Conservation (phyloP, 1,140 invertebrate genomes). For the Proctacanthus coquilletti region DNA sequence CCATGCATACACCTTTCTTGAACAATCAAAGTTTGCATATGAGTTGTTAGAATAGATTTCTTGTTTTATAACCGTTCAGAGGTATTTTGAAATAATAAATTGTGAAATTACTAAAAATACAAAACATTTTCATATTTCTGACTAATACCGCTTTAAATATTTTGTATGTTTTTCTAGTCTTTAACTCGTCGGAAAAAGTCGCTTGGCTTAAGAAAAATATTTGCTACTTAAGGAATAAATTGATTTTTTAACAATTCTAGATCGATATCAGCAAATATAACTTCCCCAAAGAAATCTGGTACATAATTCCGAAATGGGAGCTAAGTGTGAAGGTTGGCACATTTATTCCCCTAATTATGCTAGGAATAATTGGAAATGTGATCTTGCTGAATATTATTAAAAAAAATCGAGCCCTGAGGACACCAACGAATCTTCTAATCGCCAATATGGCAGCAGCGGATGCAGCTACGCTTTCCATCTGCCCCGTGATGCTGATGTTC, state of each 20-base stretch:
- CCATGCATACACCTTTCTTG: no score
- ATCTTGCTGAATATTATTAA: slow-evolving; percentile 51
- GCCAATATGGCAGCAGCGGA: slow-evolving; percentile 66
- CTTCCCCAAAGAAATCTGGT: slow-evolving; percentile 47
- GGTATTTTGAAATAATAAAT: no score
- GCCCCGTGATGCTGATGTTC: slow-evolving; percentile 53
- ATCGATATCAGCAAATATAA: slow-evolving; percentile 29
- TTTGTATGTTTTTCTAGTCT: no score
- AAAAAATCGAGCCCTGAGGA: slow-evolving; percentile 47
- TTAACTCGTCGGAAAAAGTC: no score
- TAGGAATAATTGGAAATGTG: slow-evolving; percentile 56
- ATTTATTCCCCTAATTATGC: slow-evolving; percentile 42
- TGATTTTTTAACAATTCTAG: slow-evolving; percentile 14
- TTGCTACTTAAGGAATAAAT: no score
- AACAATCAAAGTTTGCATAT: no score
- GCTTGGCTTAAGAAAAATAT: no score
- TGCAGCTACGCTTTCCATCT: slow-evolving; percentile 53
- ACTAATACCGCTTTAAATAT: no score
- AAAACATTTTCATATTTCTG: no score
- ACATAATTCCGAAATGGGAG: slow-evolving; percentile 36
- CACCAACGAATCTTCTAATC: slow-evolving; percentile 65
- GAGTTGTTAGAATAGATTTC: no score
- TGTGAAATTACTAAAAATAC: no score
- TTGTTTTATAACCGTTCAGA: no score
- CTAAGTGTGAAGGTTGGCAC: slow-evolving; percentile 42